These are phyloP conservation scores for Psylliodes chrysocephalus DNA, from an alignment of 2,888 invertebrate genomes.

Conservation along the genomic window DNA sequence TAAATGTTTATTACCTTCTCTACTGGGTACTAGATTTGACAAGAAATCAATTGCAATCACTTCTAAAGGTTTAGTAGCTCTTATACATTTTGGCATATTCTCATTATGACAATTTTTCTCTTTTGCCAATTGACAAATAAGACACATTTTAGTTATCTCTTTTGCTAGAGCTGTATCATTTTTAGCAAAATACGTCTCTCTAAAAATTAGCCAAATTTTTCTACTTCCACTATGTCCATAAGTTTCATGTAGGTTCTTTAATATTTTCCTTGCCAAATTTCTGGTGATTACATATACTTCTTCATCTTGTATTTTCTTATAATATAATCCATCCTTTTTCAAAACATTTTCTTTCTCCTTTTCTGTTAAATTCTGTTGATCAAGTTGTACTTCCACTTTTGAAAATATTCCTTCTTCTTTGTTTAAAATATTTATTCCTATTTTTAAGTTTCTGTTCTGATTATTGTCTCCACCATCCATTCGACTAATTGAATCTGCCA, in stretches of 20 bases:
- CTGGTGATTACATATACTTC: neutral
- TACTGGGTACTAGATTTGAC: neutral
- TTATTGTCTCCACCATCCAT: neutral
- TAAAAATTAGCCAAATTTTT: neutral
- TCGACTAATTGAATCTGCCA: constrained; percentile 15
- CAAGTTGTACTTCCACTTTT: neutral
- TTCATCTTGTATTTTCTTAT: neutral
- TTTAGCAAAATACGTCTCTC: neutral
- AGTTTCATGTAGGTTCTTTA: neutral
- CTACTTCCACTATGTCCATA: neutral
- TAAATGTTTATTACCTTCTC: too few relatives aligned
- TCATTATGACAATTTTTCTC: constrained; percentile 11
- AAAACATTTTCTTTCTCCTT: neutral
- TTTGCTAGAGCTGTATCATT: neutral
- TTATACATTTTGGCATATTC: constrained; percentile 3
- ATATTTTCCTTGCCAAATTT: neutral
- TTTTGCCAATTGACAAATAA: constrained; percentile 13
- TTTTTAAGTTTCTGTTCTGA: neutral
- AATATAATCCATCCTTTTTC: neutral
- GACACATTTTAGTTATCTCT: constrained; percentile 2
- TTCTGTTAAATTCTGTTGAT: neutral
- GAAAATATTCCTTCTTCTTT: neutral
- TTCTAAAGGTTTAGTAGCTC: neutral
- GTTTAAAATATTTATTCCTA: neutral
- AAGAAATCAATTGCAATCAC: constrained; percentile 20